Evolutionary conservation across 2,113 vertebrate species (phyloP), one percentile per base, ranked within the genome.

Genomic region (Hirundichthys speculiger): DNA sequence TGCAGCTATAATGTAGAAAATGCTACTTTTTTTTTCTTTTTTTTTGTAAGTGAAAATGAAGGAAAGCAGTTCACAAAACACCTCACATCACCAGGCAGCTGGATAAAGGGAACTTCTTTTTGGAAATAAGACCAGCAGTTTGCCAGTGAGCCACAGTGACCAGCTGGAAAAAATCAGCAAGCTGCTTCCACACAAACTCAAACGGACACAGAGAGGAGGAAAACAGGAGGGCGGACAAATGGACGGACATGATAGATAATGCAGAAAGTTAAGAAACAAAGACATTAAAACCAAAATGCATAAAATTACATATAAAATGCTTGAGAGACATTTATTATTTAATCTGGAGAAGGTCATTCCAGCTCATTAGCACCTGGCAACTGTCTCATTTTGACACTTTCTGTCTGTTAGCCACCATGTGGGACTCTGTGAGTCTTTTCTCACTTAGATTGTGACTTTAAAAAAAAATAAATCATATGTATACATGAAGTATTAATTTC

Each of bases 121-220:
- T 30, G 16, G 21, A 49, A 16, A 24, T 12, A 16, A 16, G 14
- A 43, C 57, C 61, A 53, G 52, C 9, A 56, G 52, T 74, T 73
- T 71, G 66, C 69, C 63, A 55, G 42, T 15, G 59, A 65, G 41
- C 73, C 64, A 41, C 69, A 64, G 13, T 74, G 79, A 80, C 69
- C 55, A 66, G 80, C 51, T 75, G 70, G 74, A 78, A 80, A 66
- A 75, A 70, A 71, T 67, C 74, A 62, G 42, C 53, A 73, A 61
- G 41, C 52, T 52, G 70, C 38, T 71, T 39, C 42, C 15, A 66
- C 52, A 63, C 38, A 66, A 75, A 58, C 40, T 54, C 11, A 46
- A 43, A 48, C 45, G 25, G 71, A 52, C 52, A 62, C 21, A 50
- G 30, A 40, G 22, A 43, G n/a, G 40, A 18, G 19, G n/a, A 8